Conservation (phyloP, 2,888 invertebrate species). For the Invenusta paracnida region DNA sequence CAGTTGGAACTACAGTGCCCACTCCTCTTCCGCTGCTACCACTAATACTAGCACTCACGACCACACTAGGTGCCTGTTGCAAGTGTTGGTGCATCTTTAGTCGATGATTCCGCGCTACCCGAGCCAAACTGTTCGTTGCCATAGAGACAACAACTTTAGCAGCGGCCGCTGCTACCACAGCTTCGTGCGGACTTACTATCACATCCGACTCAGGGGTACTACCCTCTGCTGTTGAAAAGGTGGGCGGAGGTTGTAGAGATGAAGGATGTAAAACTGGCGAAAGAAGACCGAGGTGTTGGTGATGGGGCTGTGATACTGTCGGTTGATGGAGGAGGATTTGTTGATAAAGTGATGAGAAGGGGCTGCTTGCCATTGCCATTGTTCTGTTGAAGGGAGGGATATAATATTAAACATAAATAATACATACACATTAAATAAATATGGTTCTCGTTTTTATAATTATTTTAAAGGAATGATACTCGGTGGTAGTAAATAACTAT, state of each 20-base stretch:
- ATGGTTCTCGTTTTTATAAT: too few species aligned
- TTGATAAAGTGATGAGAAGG: not conserved
- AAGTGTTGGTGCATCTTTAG: not conserved
- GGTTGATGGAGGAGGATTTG: not conserved
- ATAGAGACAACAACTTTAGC: not conserved
- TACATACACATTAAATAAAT: too few species aligned
- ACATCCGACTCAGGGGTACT: too few species aligned
- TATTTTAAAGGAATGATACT: too few species aligned
- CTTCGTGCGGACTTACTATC: slow-evolving; percentile 3
- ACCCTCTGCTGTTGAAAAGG: too few species aligned
- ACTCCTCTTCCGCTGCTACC: not conserved
- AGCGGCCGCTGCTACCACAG: not conserved
- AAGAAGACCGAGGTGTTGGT: not conserved
- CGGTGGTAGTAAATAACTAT: too few species aligned
- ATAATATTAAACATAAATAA: not conserved
- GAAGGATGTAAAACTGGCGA: not conserved
- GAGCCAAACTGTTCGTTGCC: not conserved
- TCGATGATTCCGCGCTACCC: not conserved
- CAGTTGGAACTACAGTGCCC: not conserved
- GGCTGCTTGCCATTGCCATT: not conserved
- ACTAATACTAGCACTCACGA: not conserved
- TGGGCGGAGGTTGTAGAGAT: not conserved
- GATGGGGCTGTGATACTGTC: too few species aligned
- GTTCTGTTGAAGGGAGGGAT: not conserved
- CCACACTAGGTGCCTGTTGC: not conserved